These are phyloP conservation scores for Pelecanus crispus DNA, from an alignment of 2,113 vertebrate genomes.

Conservation along the genomic window DNA sequence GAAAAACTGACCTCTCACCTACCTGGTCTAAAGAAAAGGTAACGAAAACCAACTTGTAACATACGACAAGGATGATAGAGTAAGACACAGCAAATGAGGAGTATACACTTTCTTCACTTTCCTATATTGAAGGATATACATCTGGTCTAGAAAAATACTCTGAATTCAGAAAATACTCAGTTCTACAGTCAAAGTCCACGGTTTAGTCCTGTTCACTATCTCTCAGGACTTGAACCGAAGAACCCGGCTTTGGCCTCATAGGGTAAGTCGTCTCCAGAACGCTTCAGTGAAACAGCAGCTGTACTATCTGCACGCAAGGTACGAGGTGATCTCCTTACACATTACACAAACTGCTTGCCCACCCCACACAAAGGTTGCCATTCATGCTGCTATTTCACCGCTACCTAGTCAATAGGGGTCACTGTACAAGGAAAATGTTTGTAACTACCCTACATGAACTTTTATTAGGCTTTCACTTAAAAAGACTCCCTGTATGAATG, in stretches of 20 bases:
- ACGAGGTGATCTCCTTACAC: not conserved
- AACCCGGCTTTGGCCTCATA: not conserved
- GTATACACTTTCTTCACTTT: not conserved
- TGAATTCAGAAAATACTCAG: not conserved
- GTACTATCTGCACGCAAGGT: not conserved
- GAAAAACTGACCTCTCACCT: not conserved
- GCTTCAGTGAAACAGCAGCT: not conserved
- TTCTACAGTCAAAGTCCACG: not conserved
- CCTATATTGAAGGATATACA: not conserved
- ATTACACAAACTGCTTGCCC: not conserved
- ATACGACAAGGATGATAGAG: fast-evolving
- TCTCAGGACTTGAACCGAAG: not conserved
- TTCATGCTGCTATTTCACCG: not conserved
- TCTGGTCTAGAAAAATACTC: not conserved
- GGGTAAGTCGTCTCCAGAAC: fast-evolving
- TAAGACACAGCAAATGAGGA: not conserved
- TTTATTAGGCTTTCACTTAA: not conserved
- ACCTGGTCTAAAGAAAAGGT: not conserved
- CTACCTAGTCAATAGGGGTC: not conserved
- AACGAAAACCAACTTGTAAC: not conserved
- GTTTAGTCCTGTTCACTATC: not conserved
- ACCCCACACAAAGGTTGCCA: not conserved
- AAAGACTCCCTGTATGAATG: not conserved
- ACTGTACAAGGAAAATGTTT: not conserved
- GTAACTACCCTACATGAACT: not conserved